phyloP scores from a whole-genome alignment of 2,113 vertebrate genomes.

The Ursus arctos region DNA sequence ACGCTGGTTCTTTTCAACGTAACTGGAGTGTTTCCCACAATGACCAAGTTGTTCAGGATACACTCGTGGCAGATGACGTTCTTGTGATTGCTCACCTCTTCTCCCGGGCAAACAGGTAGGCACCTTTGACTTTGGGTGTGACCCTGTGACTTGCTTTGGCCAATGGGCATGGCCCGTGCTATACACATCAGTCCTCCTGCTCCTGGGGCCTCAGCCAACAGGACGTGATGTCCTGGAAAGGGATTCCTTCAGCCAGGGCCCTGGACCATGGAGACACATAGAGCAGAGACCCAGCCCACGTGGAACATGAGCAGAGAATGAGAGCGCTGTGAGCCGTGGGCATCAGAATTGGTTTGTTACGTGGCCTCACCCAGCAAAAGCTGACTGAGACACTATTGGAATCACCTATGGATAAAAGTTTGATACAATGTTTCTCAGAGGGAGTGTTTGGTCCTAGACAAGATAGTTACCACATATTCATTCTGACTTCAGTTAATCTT shows the following conservation, averaged over 20 bases:
- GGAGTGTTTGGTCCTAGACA: neutral
- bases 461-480: neutral
- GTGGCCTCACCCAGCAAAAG: neutral
- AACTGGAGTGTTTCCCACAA: neutral
- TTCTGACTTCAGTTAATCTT: neutral
- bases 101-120: neutral
- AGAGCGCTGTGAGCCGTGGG: fast-evolving
- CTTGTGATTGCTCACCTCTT: fast-evolving
- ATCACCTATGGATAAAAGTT: fast-evolving
- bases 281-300: fast-evolving
- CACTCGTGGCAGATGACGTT: fast-evolving
- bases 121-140: neutral
- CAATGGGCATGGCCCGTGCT: neutral
- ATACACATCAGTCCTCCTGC: neutral
- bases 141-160: neutral
- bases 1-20: fast-evolving
- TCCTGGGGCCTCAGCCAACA: neutral
- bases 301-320: neutral
- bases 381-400: neutral
- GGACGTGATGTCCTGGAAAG: neutral
- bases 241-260: neutral
- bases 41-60: too few species aligned
- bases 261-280: neutral
- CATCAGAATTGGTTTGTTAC: neutral
- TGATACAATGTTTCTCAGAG: too few species aligned